Evolutionary conservation across 2,113 vertebrate genomes (phyloP), one percentile per base, ranked within the genome.

Genomic region (Percopsis transmontana): DNA sequence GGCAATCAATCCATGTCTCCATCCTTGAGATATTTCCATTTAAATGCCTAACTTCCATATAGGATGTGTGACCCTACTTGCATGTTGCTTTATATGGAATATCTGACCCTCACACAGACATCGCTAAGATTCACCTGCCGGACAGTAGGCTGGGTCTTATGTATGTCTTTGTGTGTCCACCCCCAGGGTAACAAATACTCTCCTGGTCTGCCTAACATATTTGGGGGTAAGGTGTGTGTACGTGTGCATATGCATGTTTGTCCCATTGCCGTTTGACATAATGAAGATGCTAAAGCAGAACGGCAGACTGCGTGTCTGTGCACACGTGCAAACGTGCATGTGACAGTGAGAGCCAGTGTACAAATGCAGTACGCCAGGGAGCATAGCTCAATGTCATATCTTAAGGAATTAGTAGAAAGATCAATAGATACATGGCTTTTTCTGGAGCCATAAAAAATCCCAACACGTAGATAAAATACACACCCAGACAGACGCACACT

Each of bases 181-280:
- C 87, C 83, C 78, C 10, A 45, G 77, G 85, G 80, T 62, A 86
- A 85, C 76, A 86, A 74, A 76, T 21, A 18, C 19, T 52, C 10
- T 52, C 76, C 81, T 39, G 40, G 57, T 74, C 73, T 68, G 60
- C 54, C 68, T 58, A 53, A 66, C 66, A 73, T 81, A 68, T 78
- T 75, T 85, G 67, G 66, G 71, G 63, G 55, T 58, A 67, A 75
- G 38, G 51, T 52, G 16, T 66, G 33, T 54, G 54, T 18, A 44
- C 59, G 50, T 60, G 50, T 66, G 47, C 40, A 16, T 16, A 3
- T 45, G 42, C 42, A 45, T 45, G 42, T 16, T 14, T 16, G 10
- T 16, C 7, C 15, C 12, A 10, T 12, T 45, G 42, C 42, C 15
- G 12, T 45, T 45, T 12, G 12, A 14, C 58, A 44, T 62, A 84